Evolutionary conservation across 2,888 invertebrate genomes (phyloP).

Genomic region (Pinctada fucata): DNA sequence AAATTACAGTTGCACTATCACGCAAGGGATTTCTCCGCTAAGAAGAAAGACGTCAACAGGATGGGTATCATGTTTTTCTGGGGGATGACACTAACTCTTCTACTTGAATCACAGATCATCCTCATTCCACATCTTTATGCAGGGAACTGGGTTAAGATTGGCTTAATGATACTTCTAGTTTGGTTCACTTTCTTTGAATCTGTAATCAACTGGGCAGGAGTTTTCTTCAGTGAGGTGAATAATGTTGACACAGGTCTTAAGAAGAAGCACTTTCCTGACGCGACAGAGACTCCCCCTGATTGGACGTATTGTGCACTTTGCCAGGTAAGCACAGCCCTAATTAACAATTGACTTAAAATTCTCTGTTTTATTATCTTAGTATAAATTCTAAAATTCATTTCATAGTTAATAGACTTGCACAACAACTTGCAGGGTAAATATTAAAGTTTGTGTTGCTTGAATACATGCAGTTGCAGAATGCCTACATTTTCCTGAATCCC

Average conservation of each 20-base stretch:
- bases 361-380: no score
- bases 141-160: slow-evolving; percentile 8
- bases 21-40: slow-evolving; percentile 58
- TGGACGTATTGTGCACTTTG: slow-evolving; percentile 62
- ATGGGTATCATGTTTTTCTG: slow-evolving; percentile 54
- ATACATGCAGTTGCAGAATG: no score
- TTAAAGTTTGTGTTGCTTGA: not conserved
- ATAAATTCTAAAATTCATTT: not conserved
- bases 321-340: slow-evolving; percentile 44
- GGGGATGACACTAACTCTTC: slow-evolving; percentile 49
- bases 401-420: not conserved
- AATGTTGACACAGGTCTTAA: slow-evolving; percentile 55
- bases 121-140: slow-evolving; percentile 57
- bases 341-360: no score
- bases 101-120: slow-evolving; percentile 53
- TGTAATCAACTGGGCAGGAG: slow-evolving; percentile 51
- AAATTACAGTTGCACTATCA: slow-evolving; percentile 59
- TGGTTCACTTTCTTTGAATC: slow-evolving; percentile 43
- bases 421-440: not conserved
- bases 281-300: slow-evolving; percentile 54
- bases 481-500: no score
- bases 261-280: slow-evolving; percentile 49
- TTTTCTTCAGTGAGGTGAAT: slow-evolving; percentile 43
- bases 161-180: slow-evolving; percentile 31
- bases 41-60: slow-evolving; percentile 46